Evolutionary conservation across 1,140 invertebrate species (phyloP).

Genomic region (Calosoma granatense): DNA sequence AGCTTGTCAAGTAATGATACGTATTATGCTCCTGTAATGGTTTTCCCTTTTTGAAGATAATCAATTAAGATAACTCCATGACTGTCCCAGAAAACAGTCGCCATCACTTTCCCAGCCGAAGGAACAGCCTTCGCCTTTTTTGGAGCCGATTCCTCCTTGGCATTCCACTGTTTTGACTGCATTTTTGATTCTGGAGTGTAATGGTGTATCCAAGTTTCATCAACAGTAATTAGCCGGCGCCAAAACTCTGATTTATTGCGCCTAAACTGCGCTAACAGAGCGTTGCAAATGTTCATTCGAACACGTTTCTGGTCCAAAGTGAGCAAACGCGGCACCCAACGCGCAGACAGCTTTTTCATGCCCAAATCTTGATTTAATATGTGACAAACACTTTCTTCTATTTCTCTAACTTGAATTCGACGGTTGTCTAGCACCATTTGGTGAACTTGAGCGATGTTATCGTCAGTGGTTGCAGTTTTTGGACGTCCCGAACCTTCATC

Average conservation of each 20-base stretch:
- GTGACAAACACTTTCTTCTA: constrained; percentile 16
- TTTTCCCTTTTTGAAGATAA: constrained; percentile 36
- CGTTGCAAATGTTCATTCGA: constrained; percentile 20
- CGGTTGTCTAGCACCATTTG: constrained; percentile 24
- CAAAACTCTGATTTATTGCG: constrained; percentile 26
- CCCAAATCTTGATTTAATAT: constrained; percentile 19
- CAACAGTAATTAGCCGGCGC: constrained; percentile 26
- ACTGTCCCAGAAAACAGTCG: constrained; percentile 35
- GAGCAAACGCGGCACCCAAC: constrained; percentile 28
- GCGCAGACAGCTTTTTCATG: constrained; percentile 17
- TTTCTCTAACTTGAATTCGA: constrained; percentile 14
- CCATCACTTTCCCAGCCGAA: constrained; percentile 39
- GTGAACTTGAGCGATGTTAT: constrained; percentile 26
- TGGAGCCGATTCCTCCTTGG: constrained; percentile 19
- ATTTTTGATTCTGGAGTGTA: constrained; percentile 32
- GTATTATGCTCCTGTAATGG: constrained; percentile 31
- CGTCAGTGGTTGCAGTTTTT: constrained; percentile 22
- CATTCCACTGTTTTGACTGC: constrained; percentile 29
- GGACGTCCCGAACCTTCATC: constrained; percentile 21
- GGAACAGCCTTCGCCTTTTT: constrained; percentile 31
- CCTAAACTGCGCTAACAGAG: constrained; percentile 28
- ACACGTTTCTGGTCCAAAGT: constrained; percentile 27
- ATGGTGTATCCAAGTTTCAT: constrained; percentile 34
- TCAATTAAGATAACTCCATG: constrained; percentile 27
- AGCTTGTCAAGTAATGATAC: constrained; percentile 31